A percentile compares a stretch with the other conserved stretches of the same genome.
Evolutionary conservation across 1,140 invertebrate genomes (phyloP).

Genomic region (Phymastichus coffea): DNA sequence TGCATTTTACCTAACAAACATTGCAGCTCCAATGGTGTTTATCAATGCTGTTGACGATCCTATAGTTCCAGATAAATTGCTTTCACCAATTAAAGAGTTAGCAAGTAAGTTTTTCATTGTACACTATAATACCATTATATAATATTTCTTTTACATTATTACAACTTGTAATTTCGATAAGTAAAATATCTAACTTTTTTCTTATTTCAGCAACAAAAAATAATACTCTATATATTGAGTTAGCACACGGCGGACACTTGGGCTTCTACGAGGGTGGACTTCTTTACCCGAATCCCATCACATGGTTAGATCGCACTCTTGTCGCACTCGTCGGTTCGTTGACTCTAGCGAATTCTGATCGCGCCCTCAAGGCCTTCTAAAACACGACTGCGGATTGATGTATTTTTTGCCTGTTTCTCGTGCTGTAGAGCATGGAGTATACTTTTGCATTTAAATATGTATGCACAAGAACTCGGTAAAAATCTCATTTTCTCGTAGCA

Average conservation of each 20-base stretch:
- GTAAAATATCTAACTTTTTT: too few relatives aligned
- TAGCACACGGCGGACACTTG: conserved; percentile 88
- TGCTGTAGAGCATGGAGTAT: background rate
- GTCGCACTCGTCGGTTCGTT: conserved; percentile 73
- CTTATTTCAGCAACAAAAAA: conserved; percentile 65
- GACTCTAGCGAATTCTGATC: conserved; percentile 61
- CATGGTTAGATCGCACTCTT: conserved; percentile 85
- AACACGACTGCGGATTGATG: background rate
- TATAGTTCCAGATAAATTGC: conserved; percentile 74
- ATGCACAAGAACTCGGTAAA: background rate
- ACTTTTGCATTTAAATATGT: background rate
- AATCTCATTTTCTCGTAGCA: conserved; percentile 1
- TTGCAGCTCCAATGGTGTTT: conserved; percentile 82
- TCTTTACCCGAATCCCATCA: conserved; percentile 81
- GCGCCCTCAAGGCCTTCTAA: conserved; percentile 47
- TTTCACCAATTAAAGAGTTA: conserved; percentile 71
- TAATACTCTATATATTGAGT: conserved; percentile 73
- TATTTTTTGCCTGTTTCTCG: too few relatives aligned
- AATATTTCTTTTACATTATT: too few relatives aligned
- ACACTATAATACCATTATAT: too few relatives aligned
- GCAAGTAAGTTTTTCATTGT: conserved; percentile 62
- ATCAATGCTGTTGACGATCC: conserved; percentile 89
- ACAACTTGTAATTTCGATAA: too few relatives aligned
- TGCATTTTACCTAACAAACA: conserved; percentile 72
- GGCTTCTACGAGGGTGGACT: conserved; percentile 89